Conservation (phyloP, 2,888 invertebrate species). For the Aethes cnicana region DNA sequence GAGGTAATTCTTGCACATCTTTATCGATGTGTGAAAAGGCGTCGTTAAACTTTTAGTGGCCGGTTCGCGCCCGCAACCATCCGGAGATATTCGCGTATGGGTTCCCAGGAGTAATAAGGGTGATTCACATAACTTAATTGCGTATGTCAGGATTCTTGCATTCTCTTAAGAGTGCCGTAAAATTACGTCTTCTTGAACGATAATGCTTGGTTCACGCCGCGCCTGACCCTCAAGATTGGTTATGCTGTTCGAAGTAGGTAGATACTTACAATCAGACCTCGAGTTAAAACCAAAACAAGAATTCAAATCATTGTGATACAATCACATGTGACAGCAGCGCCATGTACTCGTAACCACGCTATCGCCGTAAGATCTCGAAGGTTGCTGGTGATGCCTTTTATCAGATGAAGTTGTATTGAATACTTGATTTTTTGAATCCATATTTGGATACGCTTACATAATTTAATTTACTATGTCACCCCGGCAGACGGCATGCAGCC, state of each 20-base stretch:
- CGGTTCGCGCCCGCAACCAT: constrained; percentile 48
- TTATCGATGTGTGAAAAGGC: constrained; percentile 10
- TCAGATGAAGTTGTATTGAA: constrained; percentile 9
- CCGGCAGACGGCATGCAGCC: constrained; percentile 7
- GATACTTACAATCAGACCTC: too few species aligned
- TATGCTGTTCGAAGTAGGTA: too few species aligned
- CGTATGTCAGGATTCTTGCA: not conserved
- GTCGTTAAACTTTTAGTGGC: constrained; percentile 48
- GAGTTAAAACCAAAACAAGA: not conserved
- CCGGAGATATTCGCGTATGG: constrained; percentile 34
- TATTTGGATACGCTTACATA: not conserved
- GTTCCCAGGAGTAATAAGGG: not conserved
- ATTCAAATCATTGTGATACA: constrained; percentile 5
- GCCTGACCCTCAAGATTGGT: too few species aligned
- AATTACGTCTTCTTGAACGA: too few species aligned
- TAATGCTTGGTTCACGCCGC: too few species aligned
- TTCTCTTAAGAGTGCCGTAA: not conserved
- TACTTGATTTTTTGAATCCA: constrained; percentile 1
- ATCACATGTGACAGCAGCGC: constrained; percentile 1
- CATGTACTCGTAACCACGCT: constrained; percentile 6
- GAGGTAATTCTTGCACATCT: constrained; percentile 13
- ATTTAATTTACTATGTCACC: constrained; percentile 1
- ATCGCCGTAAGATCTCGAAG: constrained; percentile 12
- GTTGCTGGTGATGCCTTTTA: constrained; percentile 18
- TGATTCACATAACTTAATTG: not conserved